Conservation (phyloP, 2,797 vertebrate species). For the Enteromius argenteus region DNA sequence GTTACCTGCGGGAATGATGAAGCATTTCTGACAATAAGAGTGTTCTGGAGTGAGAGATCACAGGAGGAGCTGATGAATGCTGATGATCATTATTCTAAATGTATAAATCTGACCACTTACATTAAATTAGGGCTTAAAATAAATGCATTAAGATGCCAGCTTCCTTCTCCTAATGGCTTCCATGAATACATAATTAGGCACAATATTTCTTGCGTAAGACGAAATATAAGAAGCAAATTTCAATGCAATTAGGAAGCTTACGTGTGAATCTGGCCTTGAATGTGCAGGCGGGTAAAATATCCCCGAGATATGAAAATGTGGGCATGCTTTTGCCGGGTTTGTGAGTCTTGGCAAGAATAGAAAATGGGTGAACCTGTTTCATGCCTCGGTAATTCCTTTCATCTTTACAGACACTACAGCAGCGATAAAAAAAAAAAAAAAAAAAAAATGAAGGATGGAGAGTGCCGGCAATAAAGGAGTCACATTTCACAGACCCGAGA, state of each 20-base stretch:
- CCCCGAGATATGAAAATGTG: constrained; percentile 31
- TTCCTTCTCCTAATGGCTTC: constrained; percentile 50
- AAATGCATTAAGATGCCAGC: constrained; percentile 64
- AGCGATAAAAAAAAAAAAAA: constrained; percentile 30
- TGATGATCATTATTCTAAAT: constrained; percentile 74
- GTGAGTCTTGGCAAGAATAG: constrained; percentile 37
- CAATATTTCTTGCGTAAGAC: constrained; percentile 47
- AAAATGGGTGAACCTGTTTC: constrained; percentile 44
- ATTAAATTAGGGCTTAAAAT: constrained; percentile 72
- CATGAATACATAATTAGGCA: constrained; percentile 61
- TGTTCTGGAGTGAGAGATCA: constrained; percentile 42
- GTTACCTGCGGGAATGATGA: constrained; percentile 14
- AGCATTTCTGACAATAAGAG: constrained; percentile 42
- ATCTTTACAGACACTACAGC: constrained; percentile 44
- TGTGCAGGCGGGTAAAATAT: constrained; percentile 31
- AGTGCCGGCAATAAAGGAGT: constrained; percentile 35
- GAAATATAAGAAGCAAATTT: constrained; percentile 65
- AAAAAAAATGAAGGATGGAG: constrained; percentile 23
- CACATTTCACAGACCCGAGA: constrained; percentile 40
- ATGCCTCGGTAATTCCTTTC: constrained; percentile 50
- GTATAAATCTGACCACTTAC: constrained; percentile 75
- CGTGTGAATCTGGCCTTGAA: constrained; percentile 35
- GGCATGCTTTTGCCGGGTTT: constrained; percentile 23
- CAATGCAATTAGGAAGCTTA: constrained; percentile 49
- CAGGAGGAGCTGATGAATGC: constrained; percentile 61